phyloP scores from a whole-genome alignment of 2,888 invertebrate species.

The Acanthosepion pharaonis region DNA sequence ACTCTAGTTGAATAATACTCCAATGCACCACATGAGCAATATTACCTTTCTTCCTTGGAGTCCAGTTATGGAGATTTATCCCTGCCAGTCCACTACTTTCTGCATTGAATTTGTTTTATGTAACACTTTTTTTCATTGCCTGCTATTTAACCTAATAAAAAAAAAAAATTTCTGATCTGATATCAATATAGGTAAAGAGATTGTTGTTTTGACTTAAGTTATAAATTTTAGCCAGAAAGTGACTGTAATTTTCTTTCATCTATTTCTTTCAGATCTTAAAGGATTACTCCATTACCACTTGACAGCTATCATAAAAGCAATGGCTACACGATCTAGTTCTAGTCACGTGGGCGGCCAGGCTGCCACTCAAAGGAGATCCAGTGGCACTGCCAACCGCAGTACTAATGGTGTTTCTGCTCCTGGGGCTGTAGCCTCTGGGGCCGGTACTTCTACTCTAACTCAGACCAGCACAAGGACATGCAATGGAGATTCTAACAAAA shows the following conservation, averaged over 20 bases:
- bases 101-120: too few species aligned
- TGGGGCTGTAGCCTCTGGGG: constrained; percentile 35
- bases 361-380: background rate
- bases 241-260: background rate
- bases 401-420: constrained; percentile 42
- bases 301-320: background rate
- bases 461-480: constrained; percentile 38
- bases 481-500: constrained; percentile 41
- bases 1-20: too few species aligned
- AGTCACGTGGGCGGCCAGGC: constrained; percentile 24
- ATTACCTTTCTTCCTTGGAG: too few species aligned
- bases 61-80: too few species aligned
- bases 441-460: constrained; percentile 23
- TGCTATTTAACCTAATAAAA: too few species aligned
- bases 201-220: background rate
- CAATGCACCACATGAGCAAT: too few species aligned
- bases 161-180: too few species aligned
- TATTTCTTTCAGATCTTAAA: background rate
- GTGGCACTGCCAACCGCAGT: constrained; percentile 35
- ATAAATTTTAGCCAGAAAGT: too few species aligned
- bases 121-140: too few species aligned
- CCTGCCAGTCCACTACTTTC: too few species aligned
- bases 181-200: too few species aligned
- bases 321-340: constrained; percentile 41
- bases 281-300: background rate